Evolutionary conservation across 2,113 vertebrate genomes (phyloP).

Genomic region (Limanda limanda): DNA sequence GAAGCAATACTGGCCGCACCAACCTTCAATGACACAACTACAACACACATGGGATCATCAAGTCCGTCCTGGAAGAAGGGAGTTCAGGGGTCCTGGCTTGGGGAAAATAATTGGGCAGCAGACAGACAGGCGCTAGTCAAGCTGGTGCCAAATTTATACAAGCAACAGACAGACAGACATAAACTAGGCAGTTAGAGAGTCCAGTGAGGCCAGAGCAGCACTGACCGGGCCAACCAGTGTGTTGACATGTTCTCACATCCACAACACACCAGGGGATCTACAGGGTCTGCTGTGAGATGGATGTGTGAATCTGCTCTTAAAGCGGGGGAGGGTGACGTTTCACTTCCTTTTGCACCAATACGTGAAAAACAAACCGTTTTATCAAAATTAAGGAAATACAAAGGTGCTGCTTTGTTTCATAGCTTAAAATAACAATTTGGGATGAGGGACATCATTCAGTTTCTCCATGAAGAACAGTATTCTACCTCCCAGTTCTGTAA

Average conservation of each 20-base stretch:
- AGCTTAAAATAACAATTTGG: background rate
- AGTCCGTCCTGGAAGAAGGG: constrained; percentile 46
- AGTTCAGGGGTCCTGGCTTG: constrained; percentile 67
- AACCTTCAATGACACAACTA: constrained; percentile 61
- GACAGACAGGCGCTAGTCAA: constrained; percentile 55
- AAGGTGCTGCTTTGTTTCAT: background rate
- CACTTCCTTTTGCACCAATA: background rate
- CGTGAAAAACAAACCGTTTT: background rate
- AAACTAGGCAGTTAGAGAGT: constrained; percentile 74
- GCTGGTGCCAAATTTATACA: constrained; percentile 67
- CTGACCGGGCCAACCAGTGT: constrained; percentile 65
- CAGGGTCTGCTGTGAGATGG: constrained; percentile 26
- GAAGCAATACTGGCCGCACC: constrained; percentile 38
- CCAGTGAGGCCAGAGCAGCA: constrained; percentile 67
- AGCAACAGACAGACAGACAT: constrained; percentile 65
- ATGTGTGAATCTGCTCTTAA: constrained; percentile 30
- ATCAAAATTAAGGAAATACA: background rate
- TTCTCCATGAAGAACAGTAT: no score
- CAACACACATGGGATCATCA: constrained; percentile 58
- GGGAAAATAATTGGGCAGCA: constrained; percentile 74
- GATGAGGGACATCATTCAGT: background rate
- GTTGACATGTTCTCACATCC: constrained; percentile 71
- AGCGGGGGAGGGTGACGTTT: background rate
- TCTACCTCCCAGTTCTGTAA: background rate
- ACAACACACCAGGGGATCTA: constrained; percentile 46